Percentiles rank a stretch among this genome's conserved stretches.
Evolutionary conservation across 2,888 invertebrate species (phyloP).

Genomic region (Conchocele bisecta): DNA sequence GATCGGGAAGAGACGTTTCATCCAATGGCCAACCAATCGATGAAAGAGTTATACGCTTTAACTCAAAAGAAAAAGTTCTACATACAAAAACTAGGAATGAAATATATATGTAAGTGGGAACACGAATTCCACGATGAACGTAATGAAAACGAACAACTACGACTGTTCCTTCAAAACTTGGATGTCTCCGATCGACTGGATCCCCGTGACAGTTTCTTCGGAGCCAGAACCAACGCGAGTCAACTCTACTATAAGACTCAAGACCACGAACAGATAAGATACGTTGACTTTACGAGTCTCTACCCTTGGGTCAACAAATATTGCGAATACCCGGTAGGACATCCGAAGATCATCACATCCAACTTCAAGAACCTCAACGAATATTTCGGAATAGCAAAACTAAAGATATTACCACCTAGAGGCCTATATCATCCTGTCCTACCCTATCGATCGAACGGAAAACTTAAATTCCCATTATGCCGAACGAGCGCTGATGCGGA

Average conservation of each 20-base stretch:
- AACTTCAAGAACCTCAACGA: constrained; percentile 22
- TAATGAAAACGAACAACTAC: not conserved
- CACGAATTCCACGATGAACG: constrained; percentile 25
- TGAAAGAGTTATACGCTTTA: constrained; percentile 31
- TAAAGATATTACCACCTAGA: constrained; percentile 50
- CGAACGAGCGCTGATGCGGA: constrained; percentile 58
- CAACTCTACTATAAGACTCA: constrained; percentile 54
- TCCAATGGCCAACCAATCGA: constrained; percentile 13
- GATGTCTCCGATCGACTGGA: constrained; percentile 34
- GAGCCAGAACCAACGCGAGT: constrained; percentile 66
- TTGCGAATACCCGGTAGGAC: constrained; percentile 59
- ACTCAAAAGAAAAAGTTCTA: constrained; percentile 35
- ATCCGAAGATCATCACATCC: constrained; percentile 34
- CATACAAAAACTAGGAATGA: constrained; percentile 36
- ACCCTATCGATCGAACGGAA: constrained; percentile 67
- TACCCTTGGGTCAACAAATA: constrained; percentile 65
- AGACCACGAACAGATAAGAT: constrained; percentile 53
- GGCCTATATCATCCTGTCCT: constrained; percentile 71
- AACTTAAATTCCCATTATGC: constrained; percentile 80
- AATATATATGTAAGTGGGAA: constrained; percentile 45
- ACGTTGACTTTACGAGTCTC: constrained; percentile 57
- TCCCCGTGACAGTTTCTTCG: constrained; percentile 69
- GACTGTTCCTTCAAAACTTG: not conserved
- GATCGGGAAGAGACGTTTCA: constrained; percentile 9
- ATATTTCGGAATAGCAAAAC: constrained; percentile 43